Evolutionary conservation across 2,113 vertebrate species (phyloP).

Genomic region (Scopus umbretta): DNA sequence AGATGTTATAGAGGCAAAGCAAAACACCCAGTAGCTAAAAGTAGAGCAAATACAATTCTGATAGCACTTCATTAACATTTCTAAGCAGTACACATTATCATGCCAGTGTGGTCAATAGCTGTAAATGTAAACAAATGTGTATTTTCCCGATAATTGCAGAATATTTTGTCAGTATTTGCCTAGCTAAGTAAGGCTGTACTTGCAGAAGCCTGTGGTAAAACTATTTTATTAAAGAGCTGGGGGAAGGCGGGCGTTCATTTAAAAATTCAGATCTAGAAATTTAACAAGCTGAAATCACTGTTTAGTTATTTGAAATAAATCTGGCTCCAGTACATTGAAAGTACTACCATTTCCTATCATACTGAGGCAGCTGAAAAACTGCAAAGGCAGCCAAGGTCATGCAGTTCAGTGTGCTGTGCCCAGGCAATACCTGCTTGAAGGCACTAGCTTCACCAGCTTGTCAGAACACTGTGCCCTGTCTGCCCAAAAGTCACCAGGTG

Average conservation of each 20-base stretch:
- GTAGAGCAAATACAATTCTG: background rate
- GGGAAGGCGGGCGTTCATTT: fast-evolving
- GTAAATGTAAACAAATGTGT: background rate
- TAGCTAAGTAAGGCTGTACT: background rate
- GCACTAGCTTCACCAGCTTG: background rate
- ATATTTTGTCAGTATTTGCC: background rate
- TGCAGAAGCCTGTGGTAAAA: background rate
- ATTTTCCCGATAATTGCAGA: background rate
- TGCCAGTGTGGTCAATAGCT: background rate
- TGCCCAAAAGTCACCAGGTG: background rate
- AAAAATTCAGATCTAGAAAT: background rate
- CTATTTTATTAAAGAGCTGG: background rate
- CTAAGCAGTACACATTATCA: background rate
- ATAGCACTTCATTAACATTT: background rate
- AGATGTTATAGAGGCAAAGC: background rate
- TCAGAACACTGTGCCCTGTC: background rate
- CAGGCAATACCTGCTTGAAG: background rate
- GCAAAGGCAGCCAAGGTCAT: background rate
- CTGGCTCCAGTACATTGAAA: background rate
- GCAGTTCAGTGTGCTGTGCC: background rate
- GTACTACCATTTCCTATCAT: background rate
- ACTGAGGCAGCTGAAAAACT: background rate
- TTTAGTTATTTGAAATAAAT: background rate
- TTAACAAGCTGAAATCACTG: background rate
- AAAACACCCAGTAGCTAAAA: background rate